Percentiles rank a stretch among this genome's conserved stretches.
phyloP scores from a whole-genome alignment of 2,797 vertebrate genomes.

The Agapornis canus region DNA sequence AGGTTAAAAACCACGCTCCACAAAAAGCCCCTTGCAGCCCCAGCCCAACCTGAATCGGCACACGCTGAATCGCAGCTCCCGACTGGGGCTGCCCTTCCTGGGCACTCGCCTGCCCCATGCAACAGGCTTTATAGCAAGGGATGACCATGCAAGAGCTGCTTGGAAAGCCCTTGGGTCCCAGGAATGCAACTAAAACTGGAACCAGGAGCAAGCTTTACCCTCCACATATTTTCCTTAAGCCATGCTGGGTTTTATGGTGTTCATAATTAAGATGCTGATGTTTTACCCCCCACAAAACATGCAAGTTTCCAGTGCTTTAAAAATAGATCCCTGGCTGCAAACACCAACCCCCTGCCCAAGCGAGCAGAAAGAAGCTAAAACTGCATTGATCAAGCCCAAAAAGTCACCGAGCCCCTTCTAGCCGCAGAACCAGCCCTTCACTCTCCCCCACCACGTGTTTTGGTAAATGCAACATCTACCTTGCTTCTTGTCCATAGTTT shows the following conservation, averaged over 20 bases:
- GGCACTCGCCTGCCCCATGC: background rate
- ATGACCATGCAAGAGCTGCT: background rate
- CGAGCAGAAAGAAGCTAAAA: background rate
- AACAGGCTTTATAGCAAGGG: background rate
- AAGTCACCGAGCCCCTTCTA: background rate
- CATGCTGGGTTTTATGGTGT: background rate
- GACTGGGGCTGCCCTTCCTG: background rate
- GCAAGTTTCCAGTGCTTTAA: background rate
- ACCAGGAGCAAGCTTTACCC: background rate
- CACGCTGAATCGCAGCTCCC: slow-evolving; percentile 11
- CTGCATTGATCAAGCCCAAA: accelerated
- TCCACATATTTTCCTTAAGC: background rate
- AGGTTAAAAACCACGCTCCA: background rate
- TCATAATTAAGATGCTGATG: background rate
- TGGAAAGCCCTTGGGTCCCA: background rate
- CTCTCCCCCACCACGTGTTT: slow-evolving; percentile 31
- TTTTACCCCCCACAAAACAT: background rate
- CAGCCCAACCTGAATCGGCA: background rate
- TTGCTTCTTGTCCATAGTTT: slow-evolving; percentile 77
- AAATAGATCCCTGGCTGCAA: background rate
- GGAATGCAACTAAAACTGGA: background rate
- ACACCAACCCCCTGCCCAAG: background rate
- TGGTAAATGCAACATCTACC: slow-evolving; percentile 70
- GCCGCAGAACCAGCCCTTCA: background rate
- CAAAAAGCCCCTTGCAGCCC: slow-evolving; percentile 46